A percentile compares a stretch with the other conserved stretches of the same genome.
phyloP scores from a whole-genome alignment of 37 sponge, comb jelly and placozoan species.

The Diacarnus erythraeanus region DNA sequence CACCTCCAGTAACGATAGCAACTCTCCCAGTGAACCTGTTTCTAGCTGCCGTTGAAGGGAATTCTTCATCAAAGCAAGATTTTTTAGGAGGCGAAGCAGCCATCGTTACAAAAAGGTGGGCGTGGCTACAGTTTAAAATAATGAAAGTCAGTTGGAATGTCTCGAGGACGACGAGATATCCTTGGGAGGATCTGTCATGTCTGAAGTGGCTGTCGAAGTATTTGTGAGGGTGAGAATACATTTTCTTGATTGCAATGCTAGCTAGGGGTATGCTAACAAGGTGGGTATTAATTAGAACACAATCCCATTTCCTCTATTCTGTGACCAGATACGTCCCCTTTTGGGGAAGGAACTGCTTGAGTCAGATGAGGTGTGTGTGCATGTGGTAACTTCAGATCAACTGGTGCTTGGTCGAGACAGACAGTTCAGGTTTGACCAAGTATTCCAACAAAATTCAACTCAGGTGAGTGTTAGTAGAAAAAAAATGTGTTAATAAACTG shows the following conservation, averaged over 20 bases:
- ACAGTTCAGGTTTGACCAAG: conserved; percentile 77
- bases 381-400: conserved; percentile 56
- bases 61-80: not conserved
- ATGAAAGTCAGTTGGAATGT: too few species aligned
- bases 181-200: not conserved
- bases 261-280: not conserved
- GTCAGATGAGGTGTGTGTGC: conserved; percentile 51
- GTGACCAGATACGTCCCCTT: conserved; percentile 24
- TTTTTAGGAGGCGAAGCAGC: not conserved
- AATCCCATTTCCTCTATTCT: not conserved
- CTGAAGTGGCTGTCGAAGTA: conserved; percentile 62
- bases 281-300: not conserved
- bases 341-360: conserved; percentile 57
- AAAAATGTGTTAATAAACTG: too few species aligned
- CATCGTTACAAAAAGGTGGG: not conserved
- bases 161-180: too few species aligned
- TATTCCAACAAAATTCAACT: conserved; percentile 49
- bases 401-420: conserved; percentile 63
- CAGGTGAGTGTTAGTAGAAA: conserved; percentile 68
- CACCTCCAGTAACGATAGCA: conserved; percentile 74
- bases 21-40: conserved; percentile 38
- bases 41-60: conserved; percentile 26
- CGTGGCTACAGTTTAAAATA: not conserved
- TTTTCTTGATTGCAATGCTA: not conserved
- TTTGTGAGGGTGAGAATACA: conserved; percentile 44